phyloP scores from a whole-genome alignment of 2,797 vertebrate species.

The Acropternis orthonyx region DNA sequence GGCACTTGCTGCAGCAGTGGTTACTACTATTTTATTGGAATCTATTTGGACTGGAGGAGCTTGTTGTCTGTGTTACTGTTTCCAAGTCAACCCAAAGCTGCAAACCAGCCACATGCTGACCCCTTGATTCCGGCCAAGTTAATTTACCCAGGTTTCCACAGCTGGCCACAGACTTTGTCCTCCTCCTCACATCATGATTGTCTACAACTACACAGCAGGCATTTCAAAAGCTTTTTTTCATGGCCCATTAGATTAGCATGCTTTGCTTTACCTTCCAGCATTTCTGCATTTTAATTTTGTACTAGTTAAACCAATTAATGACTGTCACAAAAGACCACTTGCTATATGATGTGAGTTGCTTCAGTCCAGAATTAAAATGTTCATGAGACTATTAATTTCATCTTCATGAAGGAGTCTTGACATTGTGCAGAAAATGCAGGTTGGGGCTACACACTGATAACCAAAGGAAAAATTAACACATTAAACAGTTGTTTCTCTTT shows the following conservation, averaged over 20 bases:
- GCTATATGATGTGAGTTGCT: neutral
- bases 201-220: neutral
- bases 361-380: neutral
- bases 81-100: neutral
- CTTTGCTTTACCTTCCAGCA: neutral
- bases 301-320: neutral
- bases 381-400: neutral
- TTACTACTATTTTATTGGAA: neutral
- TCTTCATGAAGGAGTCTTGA: neutral
- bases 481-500: neutral
- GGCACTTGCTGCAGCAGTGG: neutral
- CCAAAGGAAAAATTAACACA: neutral
- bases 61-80: neutral
- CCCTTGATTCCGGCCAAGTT: neutral
- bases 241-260: neutral
- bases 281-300: neutral
- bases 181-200: neutral
- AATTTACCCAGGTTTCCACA: neutral
- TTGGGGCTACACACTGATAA: neutral
- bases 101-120: rapidly evolving
- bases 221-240: neutral
- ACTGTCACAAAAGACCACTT: neutral
- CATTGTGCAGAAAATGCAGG: neutral
- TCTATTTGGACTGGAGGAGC: neutral
- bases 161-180: neutral